Evolutionary conservation across 2,888 invertebrate genomes (phyloP).

Genomic region (Nineta flava): DNA sequence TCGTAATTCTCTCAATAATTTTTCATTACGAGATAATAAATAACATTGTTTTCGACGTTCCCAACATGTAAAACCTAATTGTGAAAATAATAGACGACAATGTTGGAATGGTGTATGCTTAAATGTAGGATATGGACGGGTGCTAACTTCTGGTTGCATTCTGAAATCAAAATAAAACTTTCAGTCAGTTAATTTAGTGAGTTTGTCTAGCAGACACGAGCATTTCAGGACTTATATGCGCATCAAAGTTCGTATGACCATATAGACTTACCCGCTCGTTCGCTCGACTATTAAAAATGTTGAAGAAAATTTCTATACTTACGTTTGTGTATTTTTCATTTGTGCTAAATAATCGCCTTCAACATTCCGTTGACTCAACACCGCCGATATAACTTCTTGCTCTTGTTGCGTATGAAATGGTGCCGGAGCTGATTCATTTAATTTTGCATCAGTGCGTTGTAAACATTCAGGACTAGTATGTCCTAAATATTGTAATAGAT

Average conservation of each 20-base stretch:
- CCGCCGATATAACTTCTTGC: constrained; percentile 69
- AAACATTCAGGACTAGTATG: constrained; percentile 83
- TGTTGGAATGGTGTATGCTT: constrained; percentile 50
- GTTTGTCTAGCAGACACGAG: no score
- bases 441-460: constrained; percentile 42
- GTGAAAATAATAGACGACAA: constrained; percentile 78
- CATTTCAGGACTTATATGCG: no score
- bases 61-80: constrained; percentile 81
- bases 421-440: constrained; percentile 65
- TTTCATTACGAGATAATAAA: constrained; percentile 73
- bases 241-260: no score
- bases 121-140: constrained; percentile 10
- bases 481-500: constrained; percentile 83
- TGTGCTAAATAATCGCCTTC: constrained; percentile 55
- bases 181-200: not conserved
- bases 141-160: constrained; percentile 3
- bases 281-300: no score
- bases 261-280: no score
- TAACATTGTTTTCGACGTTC: constrained; percentile 74
- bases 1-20: constrained; percentile 74
- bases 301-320: not conserved
- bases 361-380: constrained; percentile 69
- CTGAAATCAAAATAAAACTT: not conserved
- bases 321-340: constrained; percentile 13
- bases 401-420: constrained; percentile 63